Conservation (phyloP, 2,888 invertebrate genomes). For the Byasa hedistus region DNA sequence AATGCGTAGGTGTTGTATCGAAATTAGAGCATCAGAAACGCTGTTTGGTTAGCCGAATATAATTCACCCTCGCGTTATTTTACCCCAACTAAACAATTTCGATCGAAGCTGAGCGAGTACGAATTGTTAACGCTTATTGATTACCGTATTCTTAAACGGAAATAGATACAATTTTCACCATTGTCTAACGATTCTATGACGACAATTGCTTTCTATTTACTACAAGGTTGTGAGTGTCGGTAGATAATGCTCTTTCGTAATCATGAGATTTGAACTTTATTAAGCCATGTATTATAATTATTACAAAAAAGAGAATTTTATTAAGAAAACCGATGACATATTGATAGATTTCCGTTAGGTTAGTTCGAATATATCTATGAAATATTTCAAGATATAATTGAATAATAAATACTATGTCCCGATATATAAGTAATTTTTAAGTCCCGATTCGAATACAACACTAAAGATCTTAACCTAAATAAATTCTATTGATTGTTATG, state of each 20-base stretch:
- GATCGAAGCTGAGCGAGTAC: slow-evolving; percentile 15
- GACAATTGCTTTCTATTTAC: slow-evolving; percentile 70
- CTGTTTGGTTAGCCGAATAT: slow-evolving; percentile 15
- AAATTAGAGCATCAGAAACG: slow-evolving; percentile 34
- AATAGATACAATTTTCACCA: slow-evolving; percentile 57
- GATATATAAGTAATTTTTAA: slow-evolving; percentile 53
- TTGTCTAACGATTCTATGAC: slow-evolving; percentile 59
- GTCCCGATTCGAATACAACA: slow-evolving; percentile 65
- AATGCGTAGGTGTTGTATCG: slow-evolving; percentile 37
- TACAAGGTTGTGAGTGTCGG: slow-evolving; percentile 73
- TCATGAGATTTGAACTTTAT: slow-evolving; percentile 62
- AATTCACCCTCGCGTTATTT: slow-evolving; percentile 5
- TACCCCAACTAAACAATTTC: slow-evolving; percentile 9
- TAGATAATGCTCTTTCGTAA: slow-evolving; percentile 72
- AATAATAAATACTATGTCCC: slow-evolving; percentile 52
- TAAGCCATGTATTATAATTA: slow-evolving; percentile 54
- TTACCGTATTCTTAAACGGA: slow-evolving; percentile 46
- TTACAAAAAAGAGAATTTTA: slow-evolving; percentile 60
- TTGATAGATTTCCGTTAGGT: slow-evolving; percentile 69
- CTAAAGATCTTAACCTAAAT: slow-evolving; percentile 77
- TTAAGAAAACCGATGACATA: slow-evolving; percentile 68
- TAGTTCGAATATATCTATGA: slow-evolving; percentile 73
- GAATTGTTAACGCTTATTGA: slow-evolving; percentile 33
- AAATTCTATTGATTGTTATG: slow-evolving; percentile 78
- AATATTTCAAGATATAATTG: slow-evolving; percentile 59